These are phyloP conservation scores for Catocala nupta DNA, from an alignment of 2,888 invertebrate genomes.

Conservation along the genomic window DNA sequence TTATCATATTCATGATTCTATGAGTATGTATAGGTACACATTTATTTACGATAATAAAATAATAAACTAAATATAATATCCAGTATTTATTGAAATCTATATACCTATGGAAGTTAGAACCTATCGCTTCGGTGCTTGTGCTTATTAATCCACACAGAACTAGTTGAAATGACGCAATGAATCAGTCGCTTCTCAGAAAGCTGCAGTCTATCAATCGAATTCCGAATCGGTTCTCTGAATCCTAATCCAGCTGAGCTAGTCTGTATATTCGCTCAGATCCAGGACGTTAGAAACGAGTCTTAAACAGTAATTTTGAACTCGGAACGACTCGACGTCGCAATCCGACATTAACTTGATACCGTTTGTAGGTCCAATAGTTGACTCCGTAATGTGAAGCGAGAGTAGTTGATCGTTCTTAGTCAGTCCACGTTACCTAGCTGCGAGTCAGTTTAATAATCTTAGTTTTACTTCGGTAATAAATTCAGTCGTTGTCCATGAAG, in stretches of 20 bases:
- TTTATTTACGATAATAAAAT: no score
- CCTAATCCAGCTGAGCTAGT: conserved; percentile 4
- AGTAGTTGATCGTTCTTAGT: conserved; percentile 5
- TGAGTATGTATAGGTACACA: no score
- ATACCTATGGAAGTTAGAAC: no score
- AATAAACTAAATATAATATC: no score
- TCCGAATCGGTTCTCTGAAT: neutral
- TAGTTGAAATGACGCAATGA: no score
- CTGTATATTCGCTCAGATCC: conserved; percentile 21
- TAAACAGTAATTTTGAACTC: conserved; percentile 35
- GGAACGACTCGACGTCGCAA: conserved; percentile 5
- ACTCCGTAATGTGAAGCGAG: conserved; percentile 4
- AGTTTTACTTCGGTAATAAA: conserved; percentile 29
- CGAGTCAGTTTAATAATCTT: conserved; percentile 16
- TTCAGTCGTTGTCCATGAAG: conserved; percentile 22
- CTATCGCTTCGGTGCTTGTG: no score
- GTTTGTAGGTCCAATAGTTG: neutral
- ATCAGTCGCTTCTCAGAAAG: no score
- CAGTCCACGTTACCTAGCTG: conserved; percentile 8
- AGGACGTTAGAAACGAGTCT: conserved; percentile 21
- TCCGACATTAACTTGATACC: no score
- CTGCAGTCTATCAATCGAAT: conserved; percentile 15
- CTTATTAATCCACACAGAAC: no score
- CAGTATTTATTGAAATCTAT: no score
- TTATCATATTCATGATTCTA: no score